These are phyloP conservation scores for Acromyrmex charruanus DNA, from an alignment of 1,140 invertebrate species.

Conservation along the genomic window DNA sequence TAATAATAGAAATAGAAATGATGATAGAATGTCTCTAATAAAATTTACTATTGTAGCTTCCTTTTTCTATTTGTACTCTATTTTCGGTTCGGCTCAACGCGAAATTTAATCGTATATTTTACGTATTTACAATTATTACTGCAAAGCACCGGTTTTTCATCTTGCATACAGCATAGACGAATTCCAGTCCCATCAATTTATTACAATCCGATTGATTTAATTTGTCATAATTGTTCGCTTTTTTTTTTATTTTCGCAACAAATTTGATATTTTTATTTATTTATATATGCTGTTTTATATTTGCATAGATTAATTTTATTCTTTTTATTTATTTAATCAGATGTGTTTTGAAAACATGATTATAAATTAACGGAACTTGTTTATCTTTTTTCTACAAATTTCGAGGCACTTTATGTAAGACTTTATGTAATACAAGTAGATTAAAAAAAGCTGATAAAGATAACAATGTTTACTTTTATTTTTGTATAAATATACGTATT, in stretches of 20 bases:
- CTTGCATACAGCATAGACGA: neutral
- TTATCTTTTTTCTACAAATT: neutral
- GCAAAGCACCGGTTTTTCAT: neutral
- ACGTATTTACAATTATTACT: neutral
- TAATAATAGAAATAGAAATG: no score
- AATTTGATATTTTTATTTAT: neutral
- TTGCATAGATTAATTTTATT: neutral
- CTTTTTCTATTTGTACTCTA: no score
- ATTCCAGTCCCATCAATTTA: neutral
- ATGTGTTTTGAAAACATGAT: neutral
- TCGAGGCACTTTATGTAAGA: neutral
- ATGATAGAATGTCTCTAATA: no score
- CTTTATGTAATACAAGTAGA: neutral
- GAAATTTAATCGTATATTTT: conserved; percentile 21
- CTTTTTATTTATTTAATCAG: neutral
- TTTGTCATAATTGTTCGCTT: neutral
- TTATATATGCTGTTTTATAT: neutral
- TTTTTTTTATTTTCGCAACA: neutral
- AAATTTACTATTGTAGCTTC: no score
- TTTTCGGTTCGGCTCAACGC: neutral
- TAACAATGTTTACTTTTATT: neutral
- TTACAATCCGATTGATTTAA: neutral
- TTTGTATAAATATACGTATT: neutral
- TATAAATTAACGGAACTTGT: neutral
- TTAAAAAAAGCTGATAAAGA: neutral